Evolutionary conservation across 1,140 invertebrate genomes (phyloP).

Genomic region (Bathynomus jamesi): DNA sequence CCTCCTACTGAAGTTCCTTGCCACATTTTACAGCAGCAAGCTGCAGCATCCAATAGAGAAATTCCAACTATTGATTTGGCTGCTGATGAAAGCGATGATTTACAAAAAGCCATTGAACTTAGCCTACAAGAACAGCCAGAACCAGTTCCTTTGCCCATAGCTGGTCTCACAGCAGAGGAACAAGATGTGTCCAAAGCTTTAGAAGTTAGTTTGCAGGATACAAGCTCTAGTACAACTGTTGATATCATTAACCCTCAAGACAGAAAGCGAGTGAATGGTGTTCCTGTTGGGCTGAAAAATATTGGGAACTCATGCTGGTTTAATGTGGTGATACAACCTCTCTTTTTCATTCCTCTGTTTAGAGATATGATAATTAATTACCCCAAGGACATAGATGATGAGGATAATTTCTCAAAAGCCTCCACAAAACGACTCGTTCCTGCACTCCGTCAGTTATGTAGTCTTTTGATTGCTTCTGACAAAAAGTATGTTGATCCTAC

Average conservation of each 20-base stretch:
- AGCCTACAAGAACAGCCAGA: constrained; percentile 43
- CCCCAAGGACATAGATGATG: constrained; percentile 26
- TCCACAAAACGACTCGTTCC: constrained; percentile 20
- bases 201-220: constrained; percentile 46
- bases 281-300: constrained; percentile 50
- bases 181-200: constrained; percentile 45
- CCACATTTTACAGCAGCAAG: not conserved
- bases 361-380: constrained; percentile 45
- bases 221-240: constrained; percentile 45
- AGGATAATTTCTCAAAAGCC: constrained; percentile 21
- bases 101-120: constrained; percentile 47
- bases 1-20: not conserved
- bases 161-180: constrained; percentile 42
- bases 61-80: not conserved
- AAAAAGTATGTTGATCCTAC: constrained; percentile 50
- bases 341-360: constrained; percentile 47
- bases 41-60: not conserved
- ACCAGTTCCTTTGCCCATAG: constrained; percentile 40
- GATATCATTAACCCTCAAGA: constrained; percentile 49
- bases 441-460: constrained; percentile 45
- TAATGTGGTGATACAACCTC: constrained; percentile 50
- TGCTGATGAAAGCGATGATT: constrained; percentile 40
- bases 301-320: constrained; percentile 54
- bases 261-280: constrained; percentile 42
- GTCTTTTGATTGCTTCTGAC: constrained; percentile 45